phyloP scores from a whole-genome alignment of 1,140 invertebrate species.

The Dolichoris vasculosae region DNA sequence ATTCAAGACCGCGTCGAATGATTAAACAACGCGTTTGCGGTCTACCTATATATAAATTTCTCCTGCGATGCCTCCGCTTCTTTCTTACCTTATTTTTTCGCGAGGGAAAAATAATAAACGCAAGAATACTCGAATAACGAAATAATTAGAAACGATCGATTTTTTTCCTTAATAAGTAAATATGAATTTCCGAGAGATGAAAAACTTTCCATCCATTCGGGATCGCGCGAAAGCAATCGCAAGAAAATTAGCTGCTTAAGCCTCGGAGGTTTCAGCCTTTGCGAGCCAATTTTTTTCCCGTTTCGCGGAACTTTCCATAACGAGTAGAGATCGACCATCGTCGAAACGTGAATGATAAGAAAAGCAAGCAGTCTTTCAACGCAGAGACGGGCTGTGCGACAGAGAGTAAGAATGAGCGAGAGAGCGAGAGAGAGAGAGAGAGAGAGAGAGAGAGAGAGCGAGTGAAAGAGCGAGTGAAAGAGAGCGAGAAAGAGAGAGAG shows the following conservation, averaged over 20 bases:
- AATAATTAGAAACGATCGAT: slow-evolving; percentile 11
- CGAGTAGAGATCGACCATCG: slow-evolving; percentile 47
- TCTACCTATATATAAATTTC: neutral
- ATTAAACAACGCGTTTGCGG: neutral
- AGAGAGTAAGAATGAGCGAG: slow-evolving; percentile 47
- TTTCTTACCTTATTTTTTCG: neutral
- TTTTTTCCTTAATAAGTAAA: slow-evolving; percentile 10
- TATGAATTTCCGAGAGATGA: neutral
- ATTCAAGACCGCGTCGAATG: neutral
- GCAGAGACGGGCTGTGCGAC: slow-evolving; percentile 30
- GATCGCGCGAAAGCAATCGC: slow-evolving; percentile 3
- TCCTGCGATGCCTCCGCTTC: neutral
- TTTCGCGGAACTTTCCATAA: slow-evolving; percentile 23
- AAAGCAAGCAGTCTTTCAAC: slow-evolving; percentile 38
- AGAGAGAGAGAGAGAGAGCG: slow-evolving; percentile 1
- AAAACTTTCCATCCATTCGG: neutral
- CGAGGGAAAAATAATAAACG: neutral
- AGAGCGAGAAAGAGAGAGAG: slow-evolving; percentile 21
- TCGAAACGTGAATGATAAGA: slow-evolving; percentile 48
- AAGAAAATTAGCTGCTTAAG: slow-evolving; percentile 22
- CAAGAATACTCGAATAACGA: neutral
- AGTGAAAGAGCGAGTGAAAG: slow-evolving; percentile 16
- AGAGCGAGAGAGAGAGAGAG: slow-evolving; percentile 21
- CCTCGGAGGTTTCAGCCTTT: neutral
- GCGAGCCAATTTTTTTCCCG: neutral